Percentiles rank a stretch among this genome's conserved stretches.
Conservation (phyloP, 2,797 vertebrate species). For the Malurus splendens region DNA sequence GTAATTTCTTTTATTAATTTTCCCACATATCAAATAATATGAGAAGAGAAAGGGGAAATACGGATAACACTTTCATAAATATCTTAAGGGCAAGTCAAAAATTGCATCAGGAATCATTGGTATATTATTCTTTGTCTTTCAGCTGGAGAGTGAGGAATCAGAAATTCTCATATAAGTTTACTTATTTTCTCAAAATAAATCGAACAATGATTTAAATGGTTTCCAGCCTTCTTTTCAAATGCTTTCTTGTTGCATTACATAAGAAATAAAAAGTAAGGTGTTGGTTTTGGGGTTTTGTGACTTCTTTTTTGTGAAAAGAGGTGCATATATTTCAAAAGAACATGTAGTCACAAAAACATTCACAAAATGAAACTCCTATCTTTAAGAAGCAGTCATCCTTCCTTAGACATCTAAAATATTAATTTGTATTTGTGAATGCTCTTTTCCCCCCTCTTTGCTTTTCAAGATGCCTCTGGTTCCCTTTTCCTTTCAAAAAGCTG, state of each 20-base stretch:
- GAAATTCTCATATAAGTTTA: background rate
- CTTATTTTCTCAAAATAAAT: background rate
- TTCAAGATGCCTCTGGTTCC: background rate
- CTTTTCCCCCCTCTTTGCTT: background rate
- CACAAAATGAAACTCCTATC: background rate
- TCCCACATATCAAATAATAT: constrained; percentile 32
- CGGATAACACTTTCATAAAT: constrained; percentile 42
- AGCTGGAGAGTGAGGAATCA: background rate
- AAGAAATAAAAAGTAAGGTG: background rate
- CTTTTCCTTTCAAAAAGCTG: background rate
- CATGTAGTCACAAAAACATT: background rate
- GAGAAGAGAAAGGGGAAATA: constrained; percentile 16
- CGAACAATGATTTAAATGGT: background rate
- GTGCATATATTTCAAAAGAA: background rate
- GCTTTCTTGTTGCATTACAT: background rate
- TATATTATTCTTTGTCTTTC: background rate
- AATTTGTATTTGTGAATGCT: background rate
- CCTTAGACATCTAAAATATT: background rate
- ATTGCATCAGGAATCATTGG: background rate
- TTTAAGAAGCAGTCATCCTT: background rate
- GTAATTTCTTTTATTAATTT: constrained; percentile 49
- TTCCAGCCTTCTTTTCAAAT: background rate
- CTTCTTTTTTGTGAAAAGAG: background rate
- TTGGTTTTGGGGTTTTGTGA: background rate
- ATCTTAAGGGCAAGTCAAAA: constrained; percentile 15